phyloP scores from a whole-genome alignment of 2,797 vertebrate genomes.

The Ibycter americanus region DNA sequence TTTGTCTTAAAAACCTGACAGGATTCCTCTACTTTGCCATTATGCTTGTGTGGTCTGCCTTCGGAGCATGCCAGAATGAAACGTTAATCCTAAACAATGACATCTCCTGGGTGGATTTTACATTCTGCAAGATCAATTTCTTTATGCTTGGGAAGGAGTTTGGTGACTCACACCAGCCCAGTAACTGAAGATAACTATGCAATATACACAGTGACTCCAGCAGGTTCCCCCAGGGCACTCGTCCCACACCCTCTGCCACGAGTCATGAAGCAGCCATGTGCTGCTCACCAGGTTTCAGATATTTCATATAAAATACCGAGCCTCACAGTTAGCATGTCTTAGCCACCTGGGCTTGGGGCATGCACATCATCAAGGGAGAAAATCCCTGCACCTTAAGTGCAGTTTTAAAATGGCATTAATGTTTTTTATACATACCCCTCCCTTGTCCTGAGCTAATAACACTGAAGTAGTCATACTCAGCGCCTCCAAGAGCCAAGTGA shows the following conservation, averaged over 20 bases:
- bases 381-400: background rate
- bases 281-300: background rate
- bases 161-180: conserved; percentile 11
- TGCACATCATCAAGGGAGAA: background rate
- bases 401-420: background rate
- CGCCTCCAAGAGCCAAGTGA: background rate
- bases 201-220: background rate
- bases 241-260: background rate
- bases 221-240: background rate
- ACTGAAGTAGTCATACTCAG: background rate
- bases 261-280: background rate
- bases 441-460: background rate
- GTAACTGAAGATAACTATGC: background rate
- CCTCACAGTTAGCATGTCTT: background rate
- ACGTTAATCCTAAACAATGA: background rate
- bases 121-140: background rate
- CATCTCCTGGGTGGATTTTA: background rate
- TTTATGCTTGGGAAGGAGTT: background rate
- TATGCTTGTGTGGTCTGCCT: background rate
- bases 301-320: background rate
- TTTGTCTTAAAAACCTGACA: background rate
- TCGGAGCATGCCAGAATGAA: background rate
- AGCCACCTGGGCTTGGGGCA: background rate
- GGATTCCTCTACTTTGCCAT: background rate
- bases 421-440: background rate